phyloP scores from a whole-genome alignment of 2,888 invertebrate species.

The Euzophera pinguis region DNA sequence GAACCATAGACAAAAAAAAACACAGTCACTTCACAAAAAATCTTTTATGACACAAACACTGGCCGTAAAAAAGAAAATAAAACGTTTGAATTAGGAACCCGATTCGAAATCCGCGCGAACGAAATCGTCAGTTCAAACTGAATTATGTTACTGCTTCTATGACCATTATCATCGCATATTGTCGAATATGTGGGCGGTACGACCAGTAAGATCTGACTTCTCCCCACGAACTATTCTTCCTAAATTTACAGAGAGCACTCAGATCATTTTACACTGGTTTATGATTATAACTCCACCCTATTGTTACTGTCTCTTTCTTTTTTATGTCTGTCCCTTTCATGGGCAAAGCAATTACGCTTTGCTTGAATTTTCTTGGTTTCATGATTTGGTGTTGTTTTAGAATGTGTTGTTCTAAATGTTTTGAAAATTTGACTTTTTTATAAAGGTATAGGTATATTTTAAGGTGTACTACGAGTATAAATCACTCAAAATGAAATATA shows the following conservation, averaged over 20 bases:
- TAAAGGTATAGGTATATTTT: no score
- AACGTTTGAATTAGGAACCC: constrained; percentile 26
- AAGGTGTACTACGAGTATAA: no score
- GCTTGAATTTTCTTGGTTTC: constrained; percentile 2
- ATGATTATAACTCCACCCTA: constrained; percentile 43
- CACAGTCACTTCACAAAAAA: constrained; percentile 10
- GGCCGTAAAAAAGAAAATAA: constrained; percentile 13
- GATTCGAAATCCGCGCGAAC: constrained; percentile 41
- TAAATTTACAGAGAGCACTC: neutral
- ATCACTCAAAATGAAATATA: no score
- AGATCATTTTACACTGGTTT: constrained; percentile 30
- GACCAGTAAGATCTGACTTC: constrained; percentile 29
- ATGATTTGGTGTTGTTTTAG: constrained; percentile 33
- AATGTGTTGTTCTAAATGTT: neutral
- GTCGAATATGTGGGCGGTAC: constrained; percentile 62
- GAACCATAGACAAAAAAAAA: constrained; percentile 13
- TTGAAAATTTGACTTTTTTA: neutral
- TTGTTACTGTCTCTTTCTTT: constrained; percentile 33
- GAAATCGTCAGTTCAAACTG: constrained; percentile 57
- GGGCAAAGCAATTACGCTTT: constrained; percentile 27
- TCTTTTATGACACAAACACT: neutral
- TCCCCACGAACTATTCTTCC: neutral
- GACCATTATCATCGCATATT: constrained; percentile 67
- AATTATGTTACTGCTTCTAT: constrained; percentile 66
- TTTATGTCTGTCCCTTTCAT: constrained; percentile 29